Evolutionary conservation across 2,113 vertebrate genomes (phyloP), one percentile per base, ranked within the genome.

Genomic region (Callithrix jacchus): DNA sequence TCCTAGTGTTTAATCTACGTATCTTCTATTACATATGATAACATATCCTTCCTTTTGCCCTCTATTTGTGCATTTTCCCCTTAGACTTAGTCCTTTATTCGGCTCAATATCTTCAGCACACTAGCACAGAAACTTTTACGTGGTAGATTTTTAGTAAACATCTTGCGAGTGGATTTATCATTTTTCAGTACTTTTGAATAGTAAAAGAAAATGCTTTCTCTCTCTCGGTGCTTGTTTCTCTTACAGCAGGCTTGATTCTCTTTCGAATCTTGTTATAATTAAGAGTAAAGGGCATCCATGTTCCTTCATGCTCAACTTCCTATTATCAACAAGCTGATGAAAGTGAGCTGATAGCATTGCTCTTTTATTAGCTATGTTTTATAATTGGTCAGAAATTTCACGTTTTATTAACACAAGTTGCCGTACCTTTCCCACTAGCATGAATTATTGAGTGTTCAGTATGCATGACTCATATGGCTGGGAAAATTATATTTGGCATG

Each of bases 401-500:
- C 21, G 17, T 93, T 89, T 96, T 89, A 92, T 93, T 91, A 91
- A 74, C 13, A 58, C 32, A 45, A 68, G 47, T 95, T 77, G 32
- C 49, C 91, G 76, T 9, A 79, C 82, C 32, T 91, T 93, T 91
- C 32, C 54, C 16, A 61, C 47, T 25, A 74, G 23, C 52, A 74
- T 91, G 77, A 88, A 90, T 90, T 96, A 76, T 87, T 90, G 96
- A 84, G 13, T 81, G 11, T 91, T 66, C 71, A 81, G 73, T 77
- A 89, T 89, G 88, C 81, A 40, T 45, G 18, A 21, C 21, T 32
- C 9, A 82, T 66, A 85, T 68, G 42, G 37, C 4, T 64, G 66
- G 27, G 32, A 97, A 91, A 95, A 94, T 89, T 93, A 49, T 87
- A 91, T 94, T 96, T 96, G 40, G 45, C 18, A 40, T 89, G 58